These are phyloP conservation scores for Delia radicum DNA, from an alignment of 1,140 invertebrate species.

Conservation along the genomic window DNA sequence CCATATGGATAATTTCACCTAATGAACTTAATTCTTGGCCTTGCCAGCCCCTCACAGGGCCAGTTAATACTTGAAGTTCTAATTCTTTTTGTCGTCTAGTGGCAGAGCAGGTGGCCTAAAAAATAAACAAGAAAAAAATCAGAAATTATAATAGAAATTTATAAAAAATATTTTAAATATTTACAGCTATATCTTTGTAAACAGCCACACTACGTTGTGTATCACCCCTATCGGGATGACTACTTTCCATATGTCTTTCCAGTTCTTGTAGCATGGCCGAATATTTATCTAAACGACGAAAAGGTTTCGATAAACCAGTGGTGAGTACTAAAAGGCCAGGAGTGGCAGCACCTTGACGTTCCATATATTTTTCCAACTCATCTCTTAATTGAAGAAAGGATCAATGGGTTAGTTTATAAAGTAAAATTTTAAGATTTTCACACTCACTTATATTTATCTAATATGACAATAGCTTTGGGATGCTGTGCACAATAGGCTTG, in stretches of 20 bases:
- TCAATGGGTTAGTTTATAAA: background rate
- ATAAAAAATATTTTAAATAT: conserved; percentile 44
- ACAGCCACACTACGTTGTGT: conserved; percentile 90
- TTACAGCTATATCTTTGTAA: conserved; percentile 92
- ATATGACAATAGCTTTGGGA: conserved; percentile 86
- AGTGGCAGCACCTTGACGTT: conserved; percentile 75
- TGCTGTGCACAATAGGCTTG: conserved; percentile 87
- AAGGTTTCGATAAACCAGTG: conserved; percentile 90
- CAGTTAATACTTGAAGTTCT: conserved; percentile 90
- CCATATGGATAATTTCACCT: conserved; percentile 72
- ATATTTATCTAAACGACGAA: conserved; percentile 93
- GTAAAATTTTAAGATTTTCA: background rate
- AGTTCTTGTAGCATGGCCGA: conserved; percentile 91
- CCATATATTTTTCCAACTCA: conserved; percentile 84
- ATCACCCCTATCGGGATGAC: conserved; percentile 93
- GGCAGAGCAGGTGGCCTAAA: conserved; percentile 77
- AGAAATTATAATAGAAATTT: background rate
- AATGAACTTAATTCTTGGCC: conserved; percentile 78
- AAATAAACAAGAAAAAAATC: background rate
- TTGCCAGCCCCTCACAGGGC: conserved; percentile 91
- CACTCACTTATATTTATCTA: conserved; percentile 85
- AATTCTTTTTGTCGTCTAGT: conserved; percentile 93
- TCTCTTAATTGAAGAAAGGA: conserved; percentile 63
- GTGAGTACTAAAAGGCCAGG: conserved; percentile 88
- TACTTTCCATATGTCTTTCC: conserved; percentile 92